Evolutionary conservation across 1,140 invertebrate genomes (phyloP).

Genomic region (Chironomus striatipennis): DNA sequence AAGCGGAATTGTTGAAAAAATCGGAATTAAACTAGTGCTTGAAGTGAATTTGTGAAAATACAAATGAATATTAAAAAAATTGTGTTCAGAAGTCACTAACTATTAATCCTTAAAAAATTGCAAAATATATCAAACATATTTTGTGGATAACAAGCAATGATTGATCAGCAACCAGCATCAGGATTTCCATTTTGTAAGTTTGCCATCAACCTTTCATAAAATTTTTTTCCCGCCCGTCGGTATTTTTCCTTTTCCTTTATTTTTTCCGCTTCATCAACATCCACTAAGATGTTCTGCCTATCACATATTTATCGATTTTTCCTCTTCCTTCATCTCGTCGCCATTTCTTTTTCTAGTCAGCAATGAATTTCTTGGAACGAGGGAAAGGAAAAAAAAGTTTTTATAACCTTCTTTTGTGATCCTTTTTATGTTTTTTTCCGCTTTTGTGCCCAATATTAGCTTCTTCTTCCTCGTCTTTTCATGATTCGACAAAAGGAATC

Average conservation of each 20-base stretch:
- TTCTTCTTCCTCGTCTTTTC: no score
- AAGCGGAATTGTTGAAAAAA: no score
- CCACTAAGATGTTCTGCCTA: neutral
- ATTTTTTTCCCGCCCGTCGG: neutral
- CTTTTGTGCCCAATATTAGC: neutral
- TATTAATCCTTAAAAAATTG: neutral
- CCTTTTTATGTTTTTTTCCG: neutral
- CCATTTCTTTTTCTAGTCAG: neutral
- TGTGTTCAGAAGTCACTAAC: neutral
- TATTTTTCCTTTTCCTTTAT: neutral
- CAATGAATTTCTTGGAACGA: no score
- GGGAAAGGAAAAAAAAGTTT: neutral
- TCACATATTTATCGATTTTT: neutral
- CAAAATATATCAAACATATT: neutral
- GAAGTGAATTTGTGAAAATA: neutral
- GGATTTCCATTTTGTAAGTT: constrained; percentile 22
- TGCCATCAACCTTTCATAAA: neutral
- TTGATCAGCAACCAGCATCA: constrained; percentile 12
- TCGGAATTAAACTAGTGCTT: no score
- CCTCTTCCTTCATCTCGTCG: neutral
- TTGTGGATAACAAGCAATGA: neutral
- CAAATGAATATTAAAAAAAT: neutral
- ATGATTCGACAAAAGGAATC: neutral
- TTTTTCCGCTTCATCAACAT: neutral
- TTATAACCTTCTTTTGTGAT: neutral